Conservation (phyloP, 2,888 invertebrate genomes). For the Platerodrilus igneus region DNA sequence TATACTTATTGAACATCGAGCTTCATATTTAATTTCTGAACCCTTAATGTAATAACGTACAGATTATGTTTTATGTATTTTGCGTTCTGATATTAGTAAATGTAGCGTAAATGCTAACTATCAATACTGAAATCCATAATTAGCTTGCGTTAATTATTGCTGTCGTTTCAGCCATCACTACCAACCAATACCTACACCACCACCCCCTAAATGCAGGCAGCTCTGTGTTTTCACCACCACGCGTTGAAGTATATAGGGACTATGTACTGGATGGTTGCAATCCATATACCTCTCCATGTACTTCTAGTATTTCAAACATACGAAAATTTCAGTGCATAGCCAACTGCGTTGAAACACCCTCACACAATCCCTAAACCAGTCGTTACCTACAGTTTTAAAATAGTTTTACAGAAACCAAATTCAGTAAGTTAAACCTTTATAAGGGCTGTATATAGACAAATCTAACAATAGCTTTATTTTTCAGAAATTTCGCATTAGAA, state of each 20-base stretch:
- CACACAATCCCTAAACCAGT: slow-evolving; percentile 46
- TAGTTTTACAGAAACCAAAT: slow-evolving; percentile 30
- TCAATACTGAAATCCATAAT: slow-evolving; percentile 15
- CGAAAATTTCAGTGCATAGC: slow-evolving; percentile 49
- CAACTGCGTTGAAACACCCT: slow-evolving; percentile 48
- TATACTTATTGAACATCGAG: too few relatives aligned
- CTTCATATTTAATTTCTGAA: too few relatives aligned
- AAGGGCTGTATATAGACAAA: neutral
- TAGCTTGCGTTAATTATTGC: slow-evolving; percentile 20
- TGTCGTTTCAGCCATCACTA: slow-evolving; percentile 17
- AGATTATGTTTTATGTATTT: too few relatives aligned
- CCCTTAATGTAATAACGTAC: too few relatives aligned
- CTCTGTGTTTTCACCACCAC: slow-evolving; percentile 24
- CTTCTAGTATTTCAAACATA: slow-evolving; percentile 28
- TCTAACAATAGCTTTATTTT: slow-evolving; percentile 27
- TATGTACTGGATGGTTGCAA: slow-evolving; percentile 21
- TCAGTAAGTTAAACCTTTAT: slow-evolving; percentile 33
- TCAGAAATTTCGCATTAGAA: slow-evolving; percentile 40
- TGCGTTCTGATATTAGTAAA: too few relatives aligned
- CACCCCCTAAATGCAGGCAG: slow-evolving; percentile 23
- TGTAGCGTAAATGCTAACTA: too few relatives aligned
- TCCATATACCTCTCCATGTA: slow-evolving; percentile 31
- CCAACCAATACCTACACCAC: slow-evolving; percentile 22
- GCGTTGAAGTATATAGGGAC: slow-evolving; percentile 14
- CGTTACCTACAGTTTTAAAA: slow-evolving; percentile 49